Evolutionary conservation across 2,113 vertebrate genomes (phyloP), one percentile per base, ranked within the genome.

Genomic region (Aptenodytes forsteri): DNA sequence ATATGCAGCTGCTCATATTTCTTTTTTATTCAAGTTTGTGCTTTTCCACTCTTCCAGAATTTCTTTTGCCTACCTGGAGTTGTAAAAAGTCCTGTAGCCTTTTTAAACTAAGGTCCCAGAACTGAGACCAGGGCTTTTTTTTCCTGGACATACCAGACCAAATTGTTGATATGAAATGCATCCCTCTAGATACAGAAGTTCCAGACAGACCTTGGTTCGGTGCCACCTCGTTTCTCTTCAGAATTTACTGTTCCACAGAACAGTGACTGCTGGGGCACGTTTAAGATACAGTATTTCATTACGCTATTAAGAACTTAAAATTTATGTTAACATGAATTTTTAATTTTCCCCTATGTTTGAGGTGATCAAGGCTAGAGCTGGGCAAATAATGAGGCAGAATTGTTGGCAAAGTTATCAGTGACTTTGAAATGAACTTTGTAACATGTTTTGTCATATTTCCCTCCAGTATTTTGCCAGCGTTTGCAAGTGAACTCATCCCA

Each of bases 391-490:
- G 19, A 87, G 26, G 46, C 42, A 76, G 25, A 54, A 21, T 17
- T 79, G 38, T 79, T 91, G 89, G 50, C 59, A 49, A 59, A 61
- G 34, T 56, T 73, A 16, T 70, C n/a, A 13, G n/a, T 1, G 58
- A 89, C 85, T 96, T 94, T 77, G 85, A 93, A 86, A 81, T 59
- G 55, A 88, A 42, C 85, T 90, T 89, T 25, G 29, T 38, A 76
- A 54, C 32, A 83, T 75, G 5, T 13, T 90, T 87, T 70, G 16
- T 76, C 58, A 30, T 90, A 13, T 85, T 93, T 71, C 18, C 80
- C 46, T 61, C 62, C 44, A 61, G 69, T 70, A 49, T 89, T 93
- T 90, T 78, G 49, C 83, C 86, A 89, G 67, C 0, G 1, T 76
- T 67, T 62, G 70, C 54, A 61, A 94, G 71, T 86, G 92, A 88